phyloP scores from a whole-genome alignment of 2,888 invertebrate genomes.

The Lathronympha strigana region DNA sequence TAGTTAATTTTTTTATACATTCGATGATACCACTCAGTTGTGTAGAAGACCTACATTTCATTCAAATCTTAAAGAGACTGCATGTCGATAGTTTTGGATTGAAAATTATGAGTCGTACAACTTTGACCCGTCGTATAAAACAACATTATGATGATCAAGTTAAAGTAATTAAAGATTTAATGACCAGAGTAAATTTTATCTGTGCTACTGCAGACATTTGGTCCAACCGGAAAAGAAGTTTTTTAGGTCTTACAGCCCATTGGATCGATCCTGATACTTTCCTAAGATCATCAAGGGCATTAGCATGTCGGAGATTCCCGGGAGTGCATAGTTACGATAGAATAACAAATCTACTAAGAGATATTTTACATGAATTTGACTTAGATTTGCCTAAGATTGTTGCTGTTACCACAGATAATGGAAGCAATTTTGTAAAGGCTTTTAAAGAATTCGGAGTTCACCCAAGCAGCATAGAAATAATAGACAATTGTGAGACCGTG shows the following conservation, averaged over 20 bases:
- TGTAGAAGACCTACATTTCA: slow-evolving; percentile 12
- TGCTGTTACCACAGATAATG: slow-evolving; percentile 40
- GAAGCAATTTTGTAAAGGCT: slow-evolving; percentile 42
- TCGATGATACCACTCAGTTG: slow-evolving; percentile 14
- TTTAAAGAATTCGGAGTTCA: slow-evolving; percentile 35
- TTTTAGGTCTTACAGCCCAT: slow-evolving; percentile 10
- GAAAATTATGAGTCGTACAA: slow-evolving; percentile 4
- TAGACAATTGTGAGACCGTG: slow-evolving; percentile 5
- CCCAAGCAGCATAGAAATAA: slow-evolving; percentile 1
- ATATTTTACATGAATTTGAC: slow-evolving; percentile 40
- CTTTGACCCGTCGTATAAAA: slow-evolving; percentile 7
- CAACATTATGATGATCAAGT: slow-evolving; percentile 12
- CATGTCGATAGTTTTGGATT: slow-evolving; percentile 6
- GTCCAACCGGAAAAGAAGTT: slow-evolving; percentile 9
- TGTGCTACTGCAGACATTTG: slow-evolving; percentile 12
- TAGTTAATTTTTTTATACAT: slow-evolving; percentile 2
- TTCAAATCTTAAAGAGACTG: slow-evolving; percentile 10
- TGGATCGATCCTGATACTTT: slow-evolving; percentile 8
- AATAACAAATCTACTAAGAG: slow-evolving; percentile 15
- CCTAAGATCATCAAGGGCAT: slow-evolving; percentile 7
- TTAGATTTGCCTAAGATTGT: slow-evolving; percentile 40
- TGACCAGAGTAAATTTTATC: slow-evolving; percentile 5
- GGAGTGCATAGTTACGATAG: slow-evolving; percentile 13
- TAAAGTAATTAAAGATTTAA: slow-evolving; percentile 11
- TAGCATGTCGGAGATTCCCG: slow-evolving; percentile 18